Evolutionary conservation across 2,888 invertebrate genomes (phyloP), one percentile per base, ranked within the genome.

Genomic region (Pandemis heparana): DNA sequence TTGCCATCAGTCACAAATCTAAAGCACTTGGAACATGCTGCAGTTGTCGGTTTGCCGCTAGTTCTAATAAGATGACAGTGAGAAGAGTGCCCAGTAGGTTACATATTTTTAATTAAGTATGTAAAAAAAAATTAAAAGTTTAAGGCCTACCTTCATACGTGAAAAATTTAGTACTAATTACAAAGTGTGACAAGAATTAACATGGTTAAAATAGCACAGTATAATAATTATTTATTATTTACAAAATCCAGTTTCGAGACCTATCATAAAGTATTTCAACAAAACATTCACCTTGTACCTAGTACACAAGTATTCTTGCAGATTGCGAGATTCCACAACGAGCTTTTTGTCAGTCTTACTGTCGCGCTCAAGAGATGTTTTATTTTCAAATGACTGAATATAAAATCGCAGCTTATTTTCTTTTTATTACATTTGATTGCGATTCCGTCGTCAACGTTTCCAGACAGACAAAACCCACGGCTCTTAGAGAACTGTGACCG

Each of bases 1-100:
- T 32, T 10, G 43, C 1, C 12, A 43, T 43, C 70, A 70, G 32
- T 70, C 53, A 56, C 62, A 70, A 23, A 53, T 14, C 46, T 51
- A 51, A 51, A 16, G 5, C 5, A 12, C n/a, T 48, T 14, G 1
- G 23, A 51, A 14, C 6, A 53, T 53, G 18, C 23, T 23, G 7
- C 10, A 56, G 23, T 53, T 18, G 9, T n/a, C 1, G 7, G 9
- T 16, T 53, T 53, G 16, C 16, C 16, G 18, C 8, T 16, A 14
- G 48, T 48, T n/a, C 5, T n/a, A 48, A 14, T 48, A 53, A 7
- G 8, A 16, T 53, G 53, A 18, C 18, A n/a, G 12, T 48, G n/a
- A 48, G n/a, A n/a, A 48, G 5, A 48, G 46, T 48, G 14, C 46
- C 14, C 6, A n/a, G 48, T 6, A 14, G 43, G 6, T 14, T 48